A percentile compares a stretch with the other conserved stretches of the same genome.
phyloP scores from a whole-genome alignment of 2,797 vertebrate genomes.

The Silurus lanzhouensis region DNA sequence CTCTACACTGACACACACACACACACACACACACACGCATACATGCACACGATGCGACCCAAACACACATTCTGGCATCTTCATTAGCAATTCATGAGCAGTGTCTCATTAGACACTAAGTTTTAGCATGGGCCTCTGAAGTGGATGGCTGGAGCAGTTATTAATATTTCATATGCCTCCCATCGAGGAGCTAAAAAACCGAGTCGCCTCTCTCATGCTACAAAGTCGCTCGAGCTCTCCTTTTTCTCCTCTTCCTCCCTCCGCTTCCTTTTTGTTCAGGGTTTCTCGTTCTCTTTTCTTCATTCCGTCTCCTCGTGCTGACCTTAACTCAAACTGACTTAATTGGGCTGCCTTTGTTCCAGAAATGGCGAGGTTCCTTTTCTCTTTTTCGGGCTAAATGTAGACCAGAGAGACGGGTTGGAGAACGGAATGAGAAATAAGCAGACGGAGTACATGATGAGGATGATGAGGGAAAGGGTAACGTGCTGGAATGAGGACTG shows the following conservation, averaged over 20 bases:
- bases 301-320: constrained; percentile 65
- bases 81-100: constrained; percentile 81
- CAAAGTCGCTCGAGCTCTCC: constrained; percentile 70
- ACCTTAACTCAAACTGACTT: constrained; percentile 81
- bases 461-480: too few relatives aligned
- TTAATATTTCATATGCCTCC: constrained; percentile 82
- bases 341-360: constrained; percentile 81
- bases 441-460: too few relatives aligned
- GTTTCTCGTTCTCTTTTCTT: constrained; percentile 61
- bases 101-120: constrained; percentile 80
- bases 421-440: constrained; percentile 19
- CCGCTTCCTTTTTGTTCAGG: constrained; percentile 52
- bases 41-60: constrained; percentile 32
- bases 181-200: constrained; percentile 75
- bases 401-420: constrained; percentile 10
- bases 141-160: constrained; percentile 79
- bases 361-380: constrained; percentile 75
- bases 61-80: constrained; percentile 75
- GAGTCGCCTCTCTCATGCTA: constrained; percentile 74
- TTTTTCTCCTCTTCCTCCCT: constrained; percentile 46
- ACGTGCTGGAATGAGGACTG: constrained; percentile 23
- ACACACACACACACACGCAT: not conserved
- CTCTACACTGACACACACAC: constrained; percentile 31
- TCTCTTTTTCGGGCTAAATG: constrained; percentile 58
- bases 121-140: constrained; percentile 79